Conservation (phyloP, 2,888 invertebrate species). For the Strigamia crassipes region DNA sequence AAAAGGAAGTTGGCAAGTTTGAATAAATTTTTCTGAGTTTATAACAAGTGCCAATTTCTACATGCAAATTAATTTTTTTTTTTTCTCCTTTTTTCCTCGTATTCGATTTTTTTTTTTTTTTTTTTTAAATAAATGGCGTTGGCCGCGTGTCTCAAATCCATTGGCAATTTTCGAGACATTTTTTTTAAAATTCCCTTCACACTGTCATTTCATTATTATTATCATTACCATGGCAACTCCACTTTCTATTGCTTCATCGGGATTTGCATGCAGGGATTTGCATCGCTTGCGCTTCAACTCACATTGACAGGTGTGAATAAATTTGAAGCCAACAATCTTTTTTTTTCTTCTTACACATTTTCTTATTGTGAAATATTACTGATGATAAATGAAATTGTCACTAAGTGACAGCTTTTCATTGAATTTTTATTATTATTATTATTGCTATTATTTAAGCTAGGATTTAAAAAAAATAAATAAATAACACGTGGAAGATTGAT, state of each 20-base stretch:
- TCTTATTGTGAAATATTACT: not conserved
- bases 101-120: not conserved
- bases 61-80: not conserved
- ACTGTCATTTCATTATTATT: slow-evolving; percentile 8
- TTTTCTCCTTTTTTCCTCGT: too few species aligned
- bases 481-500: too few species aligned
- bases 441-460: not conserved
- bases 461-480: not conserved
- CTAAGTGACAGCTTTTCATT: not conserved
- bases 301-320: not conserved
- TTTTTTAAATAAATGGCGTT: not conserved
- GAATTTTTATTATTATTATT: not conserved
- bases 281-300: not conserved
- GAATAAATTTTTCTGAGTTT: slow-evolving; percentile 4
- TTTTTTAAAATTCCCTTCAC: not conserved
- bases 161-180: slow-evolving; percentile 3
- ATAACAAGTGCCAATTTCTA: slow-evolving; percentile 2
- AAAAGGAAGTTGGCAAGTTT: not conserved
- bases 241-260: not conserved
- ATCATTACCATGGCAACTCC: not conserved
- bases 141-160: not conserved
- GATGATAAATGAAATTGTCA: not conserved
- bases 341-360: not conserved
- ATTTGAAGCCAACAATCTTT: not conserved
- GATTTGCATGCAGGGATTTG: slow-evolving; percentile 1